Evolutionary conservation across 2,888 invertebrate species (phyloP), one percentile per base, ranked within the genome.

Genomic region (Pocota personata): DNA sequence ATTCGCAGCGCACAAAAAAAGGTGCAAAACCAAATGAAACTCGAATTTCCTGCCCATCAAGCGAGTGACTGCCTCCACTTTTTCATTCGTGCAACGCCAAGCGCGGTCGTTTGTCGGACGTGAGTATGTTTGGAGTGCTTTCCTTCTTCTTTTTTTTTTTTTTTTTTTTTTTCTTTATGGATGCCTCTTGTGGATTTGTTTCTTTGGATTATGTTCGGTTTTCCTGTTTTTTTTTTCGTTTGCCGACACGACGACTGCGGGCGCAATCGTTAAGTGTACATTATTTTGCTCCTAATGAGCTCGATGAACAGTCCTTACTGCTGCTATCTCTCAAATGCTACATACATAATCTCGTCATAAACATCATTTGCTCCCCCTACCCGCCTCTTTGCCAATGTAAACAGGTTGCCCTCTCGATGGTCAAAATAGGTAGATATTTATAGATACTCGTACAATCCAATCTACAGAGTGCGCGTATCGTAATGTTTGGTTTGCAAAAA

Each of bases 21-120:
- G 40, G 57, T 57, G 67, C 72, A 82, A 72, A 77, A 62, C 86
- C 40, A 76, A 72, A 77, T 64, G 32, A 87, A 88, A 89, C 88
- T 88, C 84, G 88, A 89, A 88, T 88, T 88, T 89, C 88, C 88
- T 88, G 88, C 88, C 88, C 87, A 87, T 87, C 84, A 86, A 82
- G 48, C 82, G 79, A 88, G 83, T 84, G 88, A 88, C 88, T 88
- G 88, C 88, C 88, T 88, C 88, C 87, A 88, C 87, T 87, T 88
- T 87, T 88, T 88, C 88, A 88, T 88, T 88, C 88, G 88, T 87
- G 87, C 82, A 83, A 75, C 75, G 69, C 76, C 50, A 67, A 82
- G 64, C 67, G 58, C 64, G 75, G 72, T 77, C 57, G 78, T 55
- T 37, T 50, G 55, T 52, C 52, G 58, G 57, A 57, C 67, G 37